phyloP scores from a whole-genome alignment of 2,888 invertebrate genomes.

The Carpatolechia fugitivella region DNA sequence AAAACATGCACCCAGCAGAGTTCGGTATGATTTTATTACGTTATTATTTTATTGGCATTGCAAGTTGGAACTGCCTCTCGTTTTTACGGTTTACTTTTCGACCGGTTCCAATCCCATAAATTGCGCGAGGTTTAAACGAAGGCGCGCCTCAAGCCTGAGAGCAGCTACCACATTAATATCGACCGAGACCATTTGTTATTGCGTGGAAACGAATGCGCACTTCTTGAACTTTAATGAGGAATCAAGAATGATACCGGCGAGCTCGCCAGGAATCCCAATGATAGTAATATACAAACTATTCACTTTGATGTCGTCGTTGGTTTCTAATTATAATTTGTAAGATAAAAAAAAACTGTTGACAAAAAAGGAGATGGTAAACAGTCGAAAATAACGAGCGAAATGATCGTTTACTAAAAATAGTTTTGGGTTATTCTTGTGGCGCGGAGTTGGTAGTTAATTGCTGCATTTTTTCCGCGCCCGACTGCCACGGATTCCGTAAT shows the following conservation, averaged over 20 bases:
- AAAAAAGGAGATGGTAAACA: constrained; percentile 61
- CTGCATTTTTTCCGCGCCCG: constrained; percentile 71
- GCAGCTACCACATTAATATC: constrained; percentile 59
- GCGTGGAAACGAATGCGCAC: constrained; percentile 39
- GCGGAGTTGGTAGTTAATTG: constrained; percentile 68
- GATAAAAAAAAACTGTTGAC: constrained; percentile 41
- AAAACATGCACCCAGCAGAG: constrained; percentile 53
- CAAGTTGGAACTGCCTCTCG: constrained; percentile 59
- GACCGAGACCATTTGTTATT: constrained; percentile 59
- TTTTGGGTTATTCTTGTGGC: constrained; percentile 57
- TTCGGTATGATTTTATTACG: constrained; percentile 58
- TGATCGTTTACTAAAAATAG: constrained; percentile 66
- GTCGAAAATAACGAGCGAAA: constrained; percentile 64
- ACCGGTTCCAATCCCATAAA: constrained; percentile 60
- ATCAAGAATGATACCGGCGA: constrained; percentile 27
- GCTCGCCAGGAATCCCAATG: background rate
- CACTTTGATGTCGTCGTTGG: constrained; percentile 46
- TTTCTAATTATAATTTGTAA: constrained; percentile 46
- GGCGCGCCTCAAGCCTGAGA: constrained; percentile 49
- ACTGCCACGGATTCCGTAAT: constrained; percentile 71
- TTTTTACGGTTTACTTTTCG: constrained; percentile 67
- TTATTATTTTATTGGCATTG: constrained; percentile 70
- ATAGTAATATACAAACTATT: constrained; percentile 28
- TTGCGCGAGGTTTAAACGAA: constrained; percentile 55
- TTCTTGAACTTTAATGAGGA: constrained; percentile 43